Base-by-base conservation (phyloP, 2,888 invertebrate genomes). In the Lumbricus terrestris region DNA sequence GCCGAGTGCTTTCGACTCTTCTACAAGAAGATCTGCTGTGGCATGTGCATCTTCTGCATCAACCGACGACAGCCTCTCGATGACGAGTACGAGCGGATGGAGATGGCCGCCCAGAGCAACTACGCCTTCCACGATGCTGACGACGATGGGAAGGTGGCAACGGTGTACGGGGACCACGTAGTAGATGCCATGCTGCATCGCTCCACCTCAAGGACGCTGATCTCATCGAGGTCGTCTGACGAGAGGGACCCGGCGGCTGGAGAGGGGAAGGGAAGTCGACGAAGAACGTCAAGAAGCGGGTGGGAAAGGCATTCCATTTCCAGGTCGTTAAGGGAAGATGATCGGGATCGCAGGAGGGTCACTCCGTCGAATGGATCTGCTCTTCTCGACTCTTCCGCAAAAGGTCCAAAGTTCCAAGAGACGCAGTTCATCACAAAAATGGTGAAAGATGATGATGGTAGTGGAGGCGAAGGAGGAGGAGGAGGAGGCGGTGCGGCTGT, bases 1-100 rank as follows among this genome's bases (percentile, higher is more conserved):
- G 93, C 93, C 33, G 92, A 93, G 88, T 91, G 92, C 42, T 93
- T 93, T 90, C 92, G 93, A 0, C 90, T 93, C 23, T 91, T 93
- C 90, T 93, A 93, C 92, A 92, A 92, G 88, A 92, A 92, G 82
- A 91, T 93, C 88, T 93, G 93, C 91, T 92, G 92, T 47, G 92
- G 92, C 82, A 90, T 92, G 35, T 92, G 91, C 90, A 92, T 92
- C 88, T 92, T 35, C 40, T 88, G 37, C 88, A 42, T 88, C 20
- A 42, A 37, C 40, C 20, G 23, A 8, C 35, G 34, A 2, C 34
- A 85, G 35, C 85, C 85, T 23, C 1, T 23, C 4, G 85, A 85
- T 11, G 34, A 35, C 5, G 85, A 85, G 37, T 37, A 37, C 20
- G 85, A 85, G 35, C 16, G 37, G 35, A 85, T 85, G 85, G 85